These are phyloP conservation scores for Buceros bicornis DNA, from an alignment of 2,797 vertebrate species.

Conservation along the genomic window DNA sequence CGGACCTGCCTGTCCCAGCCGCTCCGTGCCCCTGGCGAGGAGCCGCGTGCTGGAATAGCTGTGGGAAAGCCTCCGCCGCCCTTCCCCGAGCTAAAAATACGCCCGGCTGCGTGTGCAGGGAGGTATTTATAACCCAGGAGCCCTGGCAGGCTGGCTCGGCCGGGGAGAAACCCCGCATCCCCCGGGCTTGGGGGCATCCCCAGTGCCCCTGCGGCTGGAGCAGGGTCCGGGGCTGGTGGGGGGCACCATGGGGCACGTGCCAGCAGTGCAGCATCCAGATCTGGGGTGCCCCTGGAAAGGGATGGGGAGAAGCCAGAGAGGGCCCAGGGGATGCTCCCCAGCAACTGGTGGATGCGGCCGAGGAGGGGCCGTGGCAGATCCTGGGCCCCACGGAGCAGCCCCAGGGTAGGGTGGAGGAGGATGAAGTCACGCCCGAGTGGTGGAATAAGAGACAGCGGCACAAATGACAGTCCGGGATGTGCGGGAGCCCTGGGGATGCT, in stretches of 20 bases:
- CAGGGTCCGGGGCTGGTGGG: neutral
- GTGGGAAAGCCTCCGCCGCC: constrained; percentile 62
- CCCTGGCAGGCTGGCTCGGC: constrained; percentile 20
- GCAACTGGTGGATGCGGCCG: neutral
- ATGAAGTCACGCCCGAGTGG: neutral
- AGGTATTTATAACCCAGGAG: constrained; percentile 69
- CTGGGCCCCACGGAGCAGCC: neutral
- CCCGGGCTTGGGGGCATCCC: neutral
- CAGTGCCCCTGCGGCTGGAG: neutral
- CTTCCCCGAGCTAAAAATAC: constrained; percentile 58
- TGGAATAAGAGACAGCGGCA: neutral
- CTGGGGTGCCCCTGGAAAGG: rapidly evolving
- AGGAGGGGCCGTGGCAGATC: neutral
- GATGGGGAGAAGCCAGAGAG: neutral
- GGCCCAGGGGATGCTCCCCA: neutral
- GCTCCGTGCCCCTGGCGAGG: neutral
- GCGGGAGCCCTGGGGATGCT: neutral
- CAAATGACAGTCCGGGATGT: neutral
- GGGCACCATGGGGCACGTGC: rapidly evolving
- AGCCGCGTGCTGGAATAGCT: constrained; percentile 48
- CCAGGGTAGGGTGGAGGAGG: neutral
- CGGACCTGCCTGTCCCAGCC: neutral
- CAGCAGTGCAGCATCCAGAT: rapidly evolving
- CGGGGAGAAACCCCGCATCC: neutral
- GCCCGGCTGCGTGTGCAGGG: neutral